phyloP scores from a whole-genome alignment of 2,888 invertebrate species.

The Drosophila anomelani region DNA sequence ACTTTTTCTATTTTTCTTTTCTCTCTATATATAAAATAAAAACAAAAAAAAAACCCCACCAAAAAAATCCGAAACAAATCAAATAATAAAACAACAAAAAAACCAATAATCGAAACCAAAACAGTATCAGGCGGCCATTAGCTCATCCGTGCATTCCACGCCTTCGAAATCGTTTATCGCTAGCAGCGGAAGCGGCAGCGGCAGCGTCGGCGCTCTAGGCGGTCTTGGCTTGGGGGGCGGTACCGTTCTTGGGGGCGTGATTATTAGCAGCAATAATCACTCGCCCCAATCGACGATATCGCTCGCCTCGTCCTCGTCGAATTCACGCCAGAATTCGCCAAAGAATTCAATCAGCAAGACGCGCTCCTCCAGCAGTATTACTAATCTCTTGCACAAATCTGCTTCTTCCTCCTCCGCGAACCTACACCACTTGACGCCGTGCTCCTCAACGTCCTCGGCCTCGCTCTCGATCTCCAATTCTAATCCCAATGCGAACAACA shows the following conservation, averaged over 20 bases:
- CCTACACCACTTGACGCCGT: constrained; percentile 69
- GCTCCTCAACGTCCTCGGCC: constrained; percentile 83
- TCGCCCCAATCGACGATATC: constrained; percentile 85
- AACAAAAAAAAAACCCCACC: constrained; percentile 22
- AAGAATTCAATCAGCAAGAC: constrained; percentile 85
- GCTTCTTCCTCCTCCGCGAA: constrained; percentile 83
- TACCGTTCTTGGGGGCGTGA: constrained; percentile 70
- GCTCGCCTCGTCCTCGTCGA: constrained; percentile 83
- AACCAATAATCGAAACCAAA: constrained; percentile 29
- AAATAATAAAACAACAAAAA: constrained; percentile 14
- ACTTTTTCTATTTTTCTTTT: constrained; percentile 79
- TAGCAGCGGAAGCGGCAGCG: constrained; percentile 59
- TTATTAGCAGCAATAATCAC: constrained; percentile 81
- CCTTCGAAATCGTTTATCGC: constrained; percentile 88
- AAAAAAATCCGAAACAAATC: constrained; percentile 33
- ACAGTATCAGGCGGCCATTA: constrained; percentile 95
- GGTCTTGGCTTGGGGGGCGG: constrained; percentile 74
- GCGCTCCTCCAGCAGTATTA: constrained; percentile 84
- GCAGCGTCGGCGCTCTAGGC: constrained; percentile 52
- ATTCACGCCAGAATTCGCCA: constrained; percentile 84
- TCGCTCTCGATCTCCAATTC: constrained; percentile 79
- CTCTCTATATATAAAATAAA: constrained; percentile 56
- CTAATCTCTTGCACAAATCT: constrained; percentile 85
- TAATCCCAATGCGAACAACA: constrained; percentile 50
- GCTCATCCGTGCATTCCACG: constrained; percentile 88